Percentiles rank a stretch among this genome's conserved stretches.
These are phyloP conservation scores for Gambusia holbrooki DNA, from an alignment of 2,113 vertebrate species.

Conservation along the genomic window DNA sequence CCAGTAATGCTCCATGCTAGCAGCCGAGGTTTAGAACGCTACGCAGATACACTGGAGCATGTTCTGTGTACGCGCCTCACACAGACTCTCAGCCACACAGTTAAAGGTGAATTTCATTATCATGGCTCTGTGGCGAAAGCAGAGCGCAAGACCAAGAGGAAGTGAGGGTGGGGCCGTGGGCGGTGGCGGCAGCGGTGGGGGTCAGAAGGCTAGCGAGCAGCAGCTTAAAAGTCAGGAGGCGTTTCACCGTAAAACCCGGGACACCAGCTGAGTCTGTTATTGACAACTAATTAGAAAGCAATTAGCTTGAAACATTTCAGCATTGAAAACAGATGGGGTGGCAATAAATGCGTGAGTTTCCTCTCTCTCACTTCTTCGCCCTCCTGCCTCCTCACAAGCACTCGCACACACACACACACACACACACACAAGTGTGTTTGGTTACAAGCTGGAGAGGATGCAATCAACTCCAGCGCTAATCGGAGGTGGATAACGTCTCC, in stretches of 20 bases:
- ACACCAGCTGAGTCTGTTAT: conserved; percentile 80
- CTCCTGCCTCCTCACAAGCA: conserved; percentile 4
- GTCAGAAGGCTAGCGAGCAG: conserved; percentile 9
- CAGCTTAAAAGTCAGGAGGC: conserved; percentile 34
- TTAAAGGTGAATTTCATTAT: conserved; percentile 61
- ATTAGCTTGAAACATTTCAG: conserved; percentile 73
- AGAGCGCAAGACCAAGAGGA: background rate
- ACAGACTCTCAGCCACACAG: conserved; percentile 15
- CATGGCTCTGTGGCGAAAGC: conserved; percentile 20
- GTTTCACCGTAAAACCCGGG: conserved; percentile 61
- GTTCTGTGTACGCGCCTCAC: conserved; percentile 15
- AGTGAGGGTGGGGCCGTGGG: background rate
- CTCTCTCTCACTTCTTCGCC: background rate
- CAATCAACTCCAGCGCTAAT: conserved; percentile 28
- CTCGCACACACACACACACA: background rate
- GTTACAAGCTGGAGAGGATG: no score
- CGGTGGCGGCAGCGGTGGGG: background rate
- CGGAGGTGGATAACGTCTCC: conserved; percentile 33
- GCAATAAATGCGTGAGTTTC: conserved; percentile 57
- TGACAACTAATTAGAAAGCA: conserved; percentile 82
- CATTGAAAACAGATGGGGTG: conserved; percentile 78
- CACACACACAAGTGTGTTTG: background rate
- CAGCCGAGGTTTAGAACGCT: background rate
- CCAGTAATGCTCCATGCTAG: background rate
- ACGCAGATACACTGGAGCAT: background rate